Percentiles rank a stretch among this genome's conserved stretches.
Evolutionary conservation across 2,888 invertebrate genomes (phyloP).

Genomic region (Lycaena phlaeas): DNA sequence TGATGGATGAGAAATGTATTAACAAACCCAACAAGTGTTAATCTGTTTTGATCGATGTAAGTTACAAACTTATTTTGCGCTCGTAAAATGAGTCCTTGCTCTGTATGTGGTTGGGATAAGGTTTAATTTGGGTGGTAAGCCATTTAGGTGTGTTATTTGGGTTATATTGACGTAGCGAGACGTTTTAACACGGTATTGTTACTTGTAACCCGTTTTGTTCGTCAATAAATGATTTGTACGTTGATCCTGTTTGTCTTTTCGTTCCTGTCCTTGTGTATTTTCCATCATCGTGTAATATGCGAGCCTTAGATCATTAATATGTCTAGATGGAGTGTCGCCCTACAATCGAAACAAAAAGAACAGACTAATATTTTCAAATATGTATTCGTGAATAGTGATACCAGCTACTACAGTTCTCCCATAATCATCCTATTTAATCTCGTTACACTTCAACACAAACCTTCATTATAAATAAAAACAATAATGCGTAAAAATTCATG

Average conservation of each 20-base stretch:
- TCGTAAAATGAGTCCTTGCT: background rate
- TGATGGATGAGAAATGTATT: conserved; percentile 16
- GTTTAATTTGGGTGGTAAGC: background rate
- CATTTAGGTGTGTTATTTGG: too few species aligned
- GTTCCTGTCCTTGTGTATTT: background rate
- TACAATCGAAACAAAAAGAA: too few species aligned
- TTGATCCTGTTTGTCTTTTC: background rate
- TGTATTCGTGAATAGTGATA: too few species aligned
- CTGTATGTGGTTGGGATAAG: background rate
- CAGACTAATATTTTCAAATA: too few species aligned
- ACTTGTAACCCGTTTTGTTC: conserved; percentile 12
- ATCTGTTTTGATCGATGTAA: conserved; percentile 14
- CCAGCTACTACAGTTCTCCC: too few species aligned
- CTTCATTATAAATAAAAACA: too few species aligned
- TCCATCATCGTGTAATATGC: too few species aligned
- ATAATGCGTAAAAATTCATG: too few species aligned
- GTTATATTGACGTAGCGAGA: conserved; percentile 12
- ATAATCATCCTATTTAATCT: too few species aligned
- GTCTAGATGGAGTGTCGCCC: too few species aligned
- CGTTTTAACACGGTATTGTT: conserved; percentile 22
- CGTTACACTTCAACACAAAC: too few species aligned
- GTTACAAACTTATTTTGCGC: conserved; percentile 1
- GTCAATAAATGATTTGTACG: background rate
- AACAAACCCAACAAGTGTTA: conserved; percentile 14
- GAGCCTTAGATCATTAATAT: too few species aligned